Percentiles rank a stretch among this genome's conserved stretches.
These are phyloP conservation scores for Lysiphlebus fabarum DNA, from an alignment of 1,140 invertebrate species.

Conservation along the genomic window DNA sequence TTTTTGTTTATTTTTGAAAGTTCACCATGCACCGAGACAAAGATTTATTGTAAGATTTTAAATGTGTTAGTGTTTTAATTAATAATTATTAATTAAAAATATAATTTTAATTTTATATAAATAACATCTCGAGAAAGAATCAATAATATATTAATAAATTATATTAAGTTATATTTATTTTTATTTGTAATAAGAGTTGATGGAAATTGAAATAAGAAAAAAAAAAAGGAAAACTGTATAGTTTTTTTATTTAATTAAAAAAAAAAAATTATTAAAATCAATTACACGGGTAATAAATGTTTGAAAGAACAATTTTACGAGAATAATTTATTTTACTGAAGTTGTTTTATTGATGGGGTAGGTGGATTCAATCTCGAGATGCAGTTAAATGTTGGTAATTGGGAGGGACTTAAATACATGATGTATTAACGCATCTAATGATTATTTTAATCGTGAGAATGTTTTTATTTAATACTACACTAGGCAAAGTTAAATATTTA, in stretches of 20 bases:
- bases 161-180: no score
- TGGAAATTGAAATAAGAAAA: no score
- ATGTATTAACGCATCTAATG: no score
- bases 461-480: background rate
- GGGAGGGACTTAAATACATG: no score
- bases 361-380: slow-evolving; percentile 20
- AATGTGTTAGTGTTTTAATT: slow-evolving; percentile 24
- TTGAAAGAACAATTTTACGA: background rate
- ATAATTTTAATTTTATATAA: no score
- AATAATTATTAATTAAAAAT: no score
- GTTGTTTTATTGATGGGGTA: background rate
- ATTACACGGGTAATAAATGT: background rate
- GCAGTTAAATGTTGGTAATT: slow-evolving; percentile 9
- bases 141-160: slow-evolving; percentile 5
- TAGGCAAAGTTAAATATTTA: no score
- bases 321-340: no score
- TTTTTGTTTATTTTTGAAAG: slow-evolving; percentile 30
- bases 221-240: no score
- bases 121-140: slow-evolving; percentile 23
- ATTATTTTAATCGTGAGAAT: background rate
- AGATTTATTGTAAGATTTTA: slow-evolving; percentile 22
- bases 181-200: no score
- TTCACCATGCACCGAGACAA: slow-evolving; percentile 36
- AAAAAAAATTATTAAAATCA: no score
- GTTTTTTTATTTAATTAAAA: no score